Percentiles rank a stretch among this genome's conserved stretches.
phyloP scores from a whole-genome alignment of 2,797 vertebrate species.

The Phoebastria nigripes region DNA sequence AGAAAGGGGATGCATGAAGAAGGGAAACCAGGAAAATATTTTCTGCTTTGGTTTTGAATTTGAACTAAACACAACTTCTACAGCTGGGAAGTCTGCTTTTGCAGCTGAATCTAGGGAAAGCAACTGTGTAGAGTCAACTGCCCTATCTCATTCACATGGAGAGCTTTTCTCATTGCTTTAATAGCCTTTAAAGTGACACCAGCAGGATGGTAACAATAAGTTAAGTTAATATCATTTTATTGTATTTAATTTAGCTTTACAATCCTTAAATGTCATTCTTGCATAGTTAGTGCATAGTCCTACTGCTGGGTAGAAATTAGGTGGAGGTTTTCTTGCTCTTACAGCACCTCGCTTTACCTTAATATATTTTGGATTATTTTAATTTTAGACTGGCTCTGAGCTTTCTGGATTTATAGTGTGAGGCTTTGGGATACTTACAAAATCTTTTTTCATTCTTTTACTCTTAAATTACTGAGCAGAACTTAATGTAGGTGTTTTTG shows the following conservation, averaged over 20 bases:
- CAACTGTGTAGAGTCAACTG: background rate
- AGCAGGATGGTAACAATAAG: background rate
- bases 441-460: background rate
- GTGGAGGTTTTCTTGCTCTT: background rate
- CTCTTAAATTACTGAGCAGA: background rate
- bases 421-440: background rate
- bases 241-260: background rate
- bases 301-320: background rate
- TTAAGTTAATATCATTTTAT: background rate
- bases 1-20: background rate
- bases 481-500: background rate
- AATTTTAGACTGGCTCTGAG: background rate
- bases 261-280: background rate
- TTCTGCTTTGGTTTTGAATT: constrained; percentile 5
- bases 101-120: background rate
- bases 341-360: background rate
- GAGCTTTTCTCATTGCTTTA: background rate
- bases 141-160: background rate
- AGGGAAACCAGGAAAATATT: background rate
- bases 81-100: background rate
- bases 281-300: background rate
- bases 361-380: background rate
- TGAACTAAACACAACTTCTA: background rate
- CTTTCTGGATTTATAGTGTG: constrained; percentile 1
- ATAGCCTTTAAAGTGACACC: background rate